Evolutionary conservation across 2,888 invertebrate species (phyloP), one percentile per base, ranked within the genome.

Genomic region (Protodeltote pygarga): DNA sequence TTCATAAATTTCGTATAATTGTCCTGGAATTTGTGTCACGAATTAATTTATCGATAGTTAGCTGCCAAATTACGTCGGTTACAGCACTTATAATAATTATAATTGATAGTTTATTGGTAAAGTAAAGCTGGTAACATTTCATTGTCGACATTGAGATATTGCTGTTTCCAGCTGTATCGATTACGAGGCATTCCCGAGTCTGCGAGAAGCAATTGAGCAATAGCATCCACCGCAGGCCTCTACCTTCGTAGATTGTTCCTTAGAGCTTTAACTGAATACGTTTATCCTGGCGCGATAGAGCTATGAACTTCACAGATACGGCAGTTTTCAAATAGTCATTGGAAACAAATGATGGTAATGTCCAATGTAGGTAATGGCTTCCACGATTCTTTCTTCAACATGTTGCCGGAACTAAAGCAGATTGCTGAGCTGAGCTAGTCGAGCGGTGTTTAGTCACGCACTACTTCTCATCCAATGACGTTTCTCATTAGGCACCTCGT

Each of bases 401-500:
- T 59, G 42, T 58, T 71, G 47, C 35, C 53, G 61, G 47, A 51
- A 44, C 50, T 50, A 53, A 45, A 41, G 37, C 31, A 41, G 34
- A 60, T 61, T 46, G 55, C 50, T 65, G 52, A 70, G 65, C 64
- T 62, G 5, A 35, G 31, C 73, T 66, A 73, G 68, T 72, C 63
- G 17, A 39, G 73, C 68, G 73, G 66, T 70, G 73, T 73, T 81
- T 79, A 84, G 84, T 83, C 83, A 83, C 82, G 81, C 76, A 73
- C 75, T 73, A 77, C 73, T 77, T 79, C 75, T 71, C 50, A 58
- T 23, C 35, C 67, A 71, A 82, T 79, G 79, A 81, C 78, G 80
- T 83, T 80, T 83, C 87, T 87, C 86, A 89, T 90, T 89, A 89
- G 79, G 72, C 68, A 66, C 72, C 71, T 83, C 87, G 80, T 89